Evolutionary conservation across 2,797 vertebrate genomes (phyloP), one percentile per base, ranked within the genome.

Genomic region (Anniella stebbinsi): DNA sequence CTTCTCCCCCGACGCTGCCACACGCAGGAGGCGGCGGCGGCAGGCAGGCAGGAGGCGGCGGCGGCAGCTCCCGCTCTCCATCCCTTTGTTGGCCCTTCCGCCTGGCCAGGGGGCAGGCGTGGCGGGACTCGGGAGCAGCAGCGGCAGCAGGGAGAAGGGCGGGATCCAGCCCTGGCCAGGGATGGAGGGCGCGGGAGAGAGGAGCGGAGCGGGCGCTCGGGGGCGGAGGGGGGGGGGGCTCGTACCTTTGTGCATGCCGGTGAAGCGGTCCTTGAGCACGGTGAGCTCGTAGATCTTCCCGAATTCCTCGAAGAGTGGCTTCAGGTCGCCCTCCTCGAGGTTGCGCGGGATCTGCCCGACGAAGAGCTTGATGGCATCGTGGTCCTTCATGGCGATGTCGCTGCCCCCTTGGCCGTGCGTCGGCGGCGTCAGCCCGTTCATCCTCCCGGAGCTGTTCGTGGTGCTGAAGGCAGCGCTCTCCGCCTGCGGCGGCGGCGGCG

Each of bases 281-380:
- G 99, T 99, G 97, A 99, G 98, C 98, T 99, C 99, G 98, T 99
- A 99, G 98, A 99, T 99, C 98, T 98, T 98, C 96, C 99, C 99
- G 98, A 99, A 99, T 98, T 99, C 98, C 98, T 99, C 98, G 98
- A 99, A 99, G 93, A 99, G 98, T 91, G 99, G 99, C 97, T 99
- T 99, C 96, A 99, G 98, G 97, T 99, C 99, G 96, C 98, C 98
- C 97, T 99, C 99, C 97, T 99, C 99, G 97, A 99, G 98, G 97
- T 99, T 99, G 90, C 99, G 97, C 93, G 99, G 99, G 97, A 99
- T 99, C 97, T 99, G 99, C 94, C 99, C 99, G 97, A 99, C 98
- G 98, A 99, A 99, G 93, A 99, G 98, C 98, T 99, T 99, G 98
- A 99, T 99, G 98, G 99, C 99, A 98, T 99, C 99, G 98, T 98